A percentile compares a stretch with the other conserved stretches of the same genome.
Conservation (phyloP, 2,888 invertebrate species). For the Thymelicus sylvestris region DNA sequence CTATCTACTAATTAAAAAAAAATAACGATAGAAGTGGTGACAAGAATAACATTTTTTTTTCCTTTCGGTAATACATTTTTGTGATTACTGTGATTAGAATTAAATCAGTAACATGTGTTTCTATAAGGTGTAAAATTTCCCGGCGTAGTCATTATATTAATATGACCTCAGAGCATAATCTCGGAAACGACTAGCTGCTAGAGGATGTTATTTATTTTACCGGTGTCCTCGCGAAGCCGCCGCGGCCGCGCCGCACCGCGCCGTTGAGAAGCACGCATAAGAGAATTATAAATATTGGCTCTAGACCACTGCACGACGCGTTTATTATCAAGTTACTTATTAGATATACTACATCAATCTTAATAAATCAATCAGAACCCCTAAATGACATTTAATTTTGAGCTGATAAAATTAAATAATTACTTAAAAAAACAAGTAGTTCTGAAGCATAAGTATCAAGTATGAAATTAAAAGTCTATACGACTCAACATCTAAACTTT, state of each 20-base stretch:
- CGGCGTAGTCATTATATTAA: conserved; percentile 30
- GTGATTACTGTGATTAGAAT: too few relatives aligned
- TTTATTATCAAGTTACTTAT: conserved; percentile 11
- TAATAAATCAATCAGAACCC: neutral
- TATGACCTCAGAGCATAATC: conserved; percentile 46
- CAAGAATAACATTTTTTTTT: too few relatives aligned
- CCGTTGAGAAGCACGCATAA: conserved; percentile 30
- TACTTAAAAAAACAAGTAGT: too few relatives aligned
- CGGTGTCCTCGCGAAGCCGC: conserved; percentile 37
- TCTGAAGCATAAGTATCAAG: too few relatives aligned
- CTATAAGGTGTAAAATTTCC: neutral
- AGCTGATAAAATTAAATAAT: neutral
- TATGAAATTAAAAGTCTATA: too few relatives aligned
- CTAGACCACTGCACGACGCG: conserved; percentile 3
- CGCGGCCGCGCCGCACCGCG: conserved; percentile 26
- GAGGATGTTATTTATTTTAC: conserved; percentile 48
- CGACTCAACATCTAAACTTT: too few relatives aligned
- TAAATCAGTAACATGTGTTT: too few relatives aligned
- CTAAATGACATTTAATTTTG: neutral
- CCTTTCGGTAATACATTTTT: too few relatives aligned
- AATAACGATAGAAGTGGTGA: too few relatives aligned
- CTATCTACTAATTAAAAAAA: too few relatives aligned
- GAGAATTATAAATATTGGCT: conserved; percentile 42
- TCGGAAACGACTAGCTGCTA: conserved; percentile 43
- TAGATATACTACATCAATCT: neutral